Evolutionary conservation across 2,113 vertebrate species (phyloP).

Genomic region (Scomber colias): DNA sequence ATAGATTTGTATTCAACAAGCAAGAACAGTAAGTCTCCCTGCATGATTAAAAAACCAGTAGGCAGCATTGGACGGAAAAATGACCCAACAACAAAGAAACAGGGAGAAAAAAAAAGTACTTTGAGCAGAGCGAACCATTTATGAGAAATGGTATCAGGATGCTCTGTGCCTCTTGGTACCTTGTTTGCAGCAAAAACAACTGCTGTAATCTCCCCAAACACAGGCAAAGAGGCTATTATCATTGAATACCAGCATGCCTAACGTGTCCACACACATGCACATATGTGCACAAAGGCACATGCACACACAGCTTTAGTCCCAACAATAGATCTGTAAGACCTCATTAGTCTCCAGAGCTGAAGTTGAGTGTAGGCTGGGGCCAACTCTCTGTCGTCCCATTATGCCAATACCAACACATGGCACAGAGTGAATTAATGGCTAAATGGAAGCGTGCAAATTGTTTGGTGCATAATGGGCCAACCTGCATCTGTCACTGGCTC

Average conservation of each 20-base stretch:
- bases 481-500: slow-evolving; percentile 59
- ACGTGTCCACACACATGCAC: slow-evolving; percentile 32
- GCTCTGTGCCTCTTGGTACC: slow-evolving; percentile 28
- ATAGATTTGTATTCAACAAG: slow-evolving; percentile 43
- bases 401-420: slow-evolving; percentile 69
- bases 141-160: slow-evolving; percentile 48
- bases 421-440: slow-evolving; percentile 63
- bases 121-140: not conserved
- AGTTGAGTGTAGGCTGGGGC: slow-evolving; percentile 59
- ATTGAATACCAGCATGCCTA: slow-evolving; percentile 49
- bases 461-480: slow-evolving; percentile 65
- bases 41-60: slow-evolving; percentile 17
- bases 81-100: slow-evolving; percentile 7
- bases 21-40: slow-evolving; percentile 5
- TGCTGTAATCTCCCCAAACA: slow-evolving; percentile 72
- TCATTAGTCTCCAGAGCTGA: slow-evolving; percentile 77
- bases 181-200: slow-evolving; percentile 73
- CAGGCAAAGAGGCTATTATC: slow-evolving; percentile 66
- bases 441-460: slow-evolving; percentile 69
- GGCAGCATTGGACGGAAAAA: slow-evolving; percentile 11
- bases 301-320: slow-evolving; percentile 55
- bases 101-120: not conserved
- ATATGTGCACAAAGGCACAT: slow-evolving; percentile 31
- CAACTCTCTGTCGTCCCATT: slow-evolving; percentile 51
- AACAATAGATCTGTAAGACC: slow-evolving; percentile 77